Conservation (phyloP, 2,888 invertebrate species). For the Abrostola triplasia region DNA sequence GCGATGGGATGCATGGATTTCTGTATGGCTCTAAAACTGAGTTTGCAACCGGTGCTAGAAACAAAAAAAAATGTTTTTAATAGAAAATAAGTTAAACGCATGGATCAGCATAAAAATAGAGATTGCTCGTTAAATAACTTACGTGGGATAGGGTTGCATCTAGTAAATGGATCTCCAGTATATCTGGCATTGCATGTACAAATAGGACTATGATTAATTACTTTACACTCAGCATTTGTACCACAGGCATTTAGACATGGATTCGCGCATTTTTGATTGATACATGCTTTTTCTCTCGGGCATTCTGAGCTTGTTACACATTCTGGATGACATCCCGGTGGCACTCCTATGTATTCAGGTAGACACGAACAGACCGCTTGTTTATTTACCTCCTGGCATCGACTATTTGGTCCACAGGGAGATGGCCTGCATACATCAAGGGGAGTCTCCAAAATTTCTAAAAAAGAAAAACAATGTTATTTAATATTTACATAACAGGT, state of each 20-base stretch:
- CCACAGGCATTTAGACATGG: constrained; percentile 93
- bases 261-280: constrained; percentile 92
- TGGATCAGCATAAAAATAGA: not conserved
- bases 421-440: constrained; percentile 90
- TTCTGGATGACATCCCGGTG: constrained; percentile 93
- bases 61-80: constrained; percentile 67
- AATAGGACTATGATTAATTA: constrained; percentile 93
- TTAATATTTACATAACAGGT: not conserved
- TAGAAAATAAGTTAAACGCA: constrained; percentile 3
- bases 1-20: constrained; percentile 89
- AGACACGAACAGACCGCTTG: constrained; percentile 93
- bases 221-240: constrained; percentile 91
- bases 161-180: constrained; percentile 91
- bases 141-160: constrained; percentile 88
- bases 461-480: constrained; percentile 9
- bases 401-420: constrained; percentile 93
- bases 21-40: constrained; percentile 82
- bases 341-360: constrained; percentile 91
- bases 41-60: constrained; percentile 82
- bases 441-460: constrained; percentile 67
- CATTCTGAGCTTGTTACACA: constrained; percentile 94
- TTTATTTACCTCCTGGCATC: constrained; percentile 91
- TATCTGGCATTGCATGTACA: constrained; percentile 91
- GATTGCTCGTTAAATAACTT: constrained; percentile 63
- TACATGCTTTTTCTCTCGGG: constrained; percentile 91